Conservation (phyloP, 1,140 invertebrate species). For the Sesamia nonagrioides region DNA sequence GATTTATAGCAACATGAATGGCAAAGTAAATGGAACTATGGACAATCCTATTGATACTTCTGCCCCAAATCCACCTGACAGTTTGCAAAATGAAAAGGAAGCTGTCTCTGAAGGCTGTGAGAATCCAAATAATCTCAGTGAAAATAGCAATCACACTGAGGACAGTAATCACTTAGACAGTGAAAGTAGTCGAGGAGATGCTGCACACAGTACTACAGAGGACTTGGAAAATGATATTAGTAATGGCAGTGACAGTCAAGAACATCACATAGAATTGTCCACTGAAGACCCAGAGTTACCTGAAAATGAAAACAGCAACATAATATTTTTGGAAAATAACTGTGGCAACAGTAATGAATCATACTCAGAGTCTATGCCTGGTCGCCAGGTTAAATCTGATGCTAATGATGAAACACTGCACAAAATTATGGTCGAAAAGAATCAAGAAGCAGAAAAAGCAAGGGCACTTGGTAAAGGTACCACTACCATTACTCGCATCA, state of each 20-base stretch:
- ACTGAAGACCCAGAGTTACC: conserved; percentile 12
- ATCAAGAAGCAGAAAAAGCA: conserved; percentile 30
- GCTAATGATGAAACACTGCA: conserved; percentile 43
- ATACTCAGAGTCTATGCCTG: conserved; percentile 53
- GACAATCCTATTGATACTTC: conserved; percentile 65
- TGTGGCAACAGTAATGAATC: conserved; percentile 64
- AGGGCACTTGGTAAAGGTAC: conserved; percentile 24
- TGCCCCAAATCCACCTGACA: conserved; percentile 50
- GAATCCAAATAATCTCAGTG: conserved; percentile 49
- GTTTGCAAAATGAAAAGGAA: conserved; percentile 40
- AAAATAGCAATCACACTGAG: conserved; percentile 55
- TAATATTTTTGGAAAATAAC: conserved; percentile 52
- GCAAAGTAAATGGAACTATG: conserved; percentile 75
- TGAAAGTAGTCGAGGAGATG: conserved; percentile 34
- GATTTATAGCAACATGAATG: conserved; percentile 74
- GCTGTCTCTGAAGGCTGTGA: conserved; percentile 50
- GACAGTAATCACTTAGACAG: conserved; percentile 52
- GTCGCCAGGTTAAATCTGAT: conserved; percentile 54
- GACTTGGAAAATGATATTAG: conserved; percentile 44
- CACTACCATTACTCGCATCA: conserved; percentile 14
- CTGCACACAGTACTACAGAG: conserved; percentile 33
- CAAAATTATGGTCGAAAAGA: conserved; percentile 49
- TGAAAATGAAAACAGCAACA: conserved; percentile 53
- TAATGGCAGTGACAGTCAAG: conserved; percentile 43
- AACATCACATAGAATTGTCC: background rate